Conservation (phyloP, 2,113 vertebrate genomes). For the Cheilinus undulatus region DNA sequence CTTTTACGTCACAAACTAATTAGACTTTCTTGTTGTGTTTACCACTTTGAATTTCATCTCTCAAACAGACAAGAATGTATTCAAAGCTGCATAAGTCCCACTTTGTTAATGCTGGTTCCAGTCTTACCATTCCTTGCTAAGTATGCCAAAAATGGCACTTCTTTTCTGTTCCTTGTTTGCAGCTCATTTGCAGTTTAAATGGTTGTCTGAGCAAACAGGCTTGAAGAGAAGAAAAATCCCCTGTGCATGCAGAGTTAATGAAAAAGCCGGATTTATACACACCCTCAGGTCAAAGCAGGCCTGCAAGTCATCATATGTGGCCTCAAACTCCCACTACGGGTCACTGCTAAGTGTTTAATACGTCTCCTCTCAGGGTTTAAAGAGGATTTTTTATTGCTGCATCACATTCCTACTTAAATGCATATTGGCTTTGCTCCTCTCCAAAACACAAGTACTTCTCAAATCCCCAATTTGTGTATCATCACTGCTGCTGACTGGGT, state of each 20-base stretch:
- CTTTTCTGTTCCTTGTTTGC: slow-evolving; percentile 44
- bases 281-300: slow-evolving; percentile 27
- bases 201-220: slow-evolving; percentile 37
- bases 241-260: neutral
- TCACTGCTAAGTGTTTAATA: slow-evolving; percentile 8
- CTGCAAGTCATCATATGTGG: neutral
- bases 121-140: slow-evolving; percentile 25
- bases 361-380: neutral
- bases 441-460: neutral
- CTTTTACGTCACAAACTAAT: slow-evolving; percentile 19
- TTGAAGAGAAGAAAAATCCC: slow-evolving; percentile 19
- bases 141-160: slow-evolving; percentile 16
- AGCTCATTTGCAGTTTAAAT: slow-evolving; percentile 65
- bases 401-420: slow-evolving; percentile 27
- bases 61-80: neutral
- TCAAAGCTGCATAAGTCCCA: neutral
- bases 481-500: neutral
- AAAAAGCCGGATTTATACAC: slow-evolving; percentile 34
- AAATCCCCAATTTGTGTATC: slow-evolving; percentile 11
- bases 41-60: slow-evolving; percentile 5
- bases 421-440: slow-evolving; percentile 5
- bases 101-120: neutral
- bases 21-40: slow-evolving; percentile 9
- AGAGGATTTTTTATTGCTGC: slow-evolving; percentile 16
- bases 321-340: slow-evolving; percentile 4